Base-by-base conservation (phyloP, 2,888 invertebrate species). In the Sinhomidia bicolor region DNA sequence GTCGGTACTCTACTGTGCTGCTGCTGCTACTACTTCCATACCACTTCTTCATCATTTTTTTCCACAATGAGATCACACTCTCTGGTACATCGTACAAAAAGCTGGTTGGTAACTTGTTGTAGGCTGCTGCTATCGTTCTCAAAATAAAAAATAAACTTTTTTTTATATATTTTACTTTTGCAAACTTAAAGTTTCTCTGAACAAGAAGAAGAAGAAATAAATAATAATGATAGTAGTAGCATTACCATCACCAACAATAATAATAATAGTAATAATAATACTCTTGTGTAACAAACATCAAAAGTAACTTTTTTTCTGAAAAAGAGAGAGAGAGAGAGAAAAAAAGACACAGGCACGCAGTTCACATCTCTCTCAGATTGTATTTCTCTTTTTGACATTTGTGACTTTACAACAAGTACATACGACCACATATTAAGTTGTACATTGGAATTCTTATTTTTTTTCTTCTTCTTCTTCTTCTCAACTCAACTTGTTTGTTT, bases 271-370 rank as follows among this genome's bases (percentile, higher is more conserved):
- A 68, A 41, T 36, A 68, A 74, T 44, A 23, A 74, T 74, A 74
- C 74, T 74, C 74, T 74, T 74, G 74, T 74, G 47, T 74, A 47
- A 74, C 74, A 74, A 74, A 74, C 74, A 74, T 74, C n/a, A 26
- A 74, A 44, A 74, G 74, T 12, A 44, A 74, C 44, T 74, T 36
- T 68, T n/a, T n/a, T n/a, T n/a, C n/a, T n/a, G n/a, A n/a, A n/a
- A n/a, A n/a, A n/a, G n/a, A n/a, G n/a, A n/a, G n/a, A n/a, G n/a
- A n/a, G n/a, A n/a, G n/a, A n/a, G n/a, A n/a, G n/a, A n/a, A n/a
- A 68, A 68, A 68, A 47, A 44, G 47, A 47, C 47, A 74, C 65
- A 65, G 26, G 29, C 74, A 62, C 5, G 3, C 36, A 74, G 74
- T 74, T 74, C 74, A 76, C 76, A 54, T 54, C 54, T 74, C 74